A percentile compares a stretch with the other conserved stretches of the same genome.
These are phyloP conservation scores for Geophilus truncorum DNA, from an alignment of 2,888 invertebrate genomes.

Conservation along the genomic window DNA sequence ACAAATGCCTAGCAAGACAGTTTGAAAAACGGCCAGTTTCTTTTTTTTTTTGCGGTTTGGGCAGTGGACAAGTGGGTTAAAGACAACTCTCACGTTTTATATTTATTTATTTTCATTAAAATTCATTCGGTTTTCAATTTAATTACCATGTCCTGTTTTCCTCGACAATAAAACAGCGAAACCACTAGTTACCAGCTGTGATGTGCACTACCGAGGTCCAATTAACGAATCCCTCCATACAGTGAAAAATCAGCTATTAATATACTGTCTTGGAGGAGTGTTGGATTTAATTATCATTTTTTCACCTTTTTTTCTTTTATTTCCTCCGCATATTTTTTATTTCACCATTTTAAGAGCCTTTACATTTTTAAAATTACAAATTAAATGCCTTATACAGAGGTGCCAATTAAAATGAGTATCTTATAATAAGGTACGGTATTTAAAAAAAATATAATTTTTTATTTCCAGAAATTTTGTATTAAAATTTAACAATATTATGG, in stretches of 20 bases:
- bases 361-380: not conserved
- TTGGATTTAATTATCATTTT: conserved; percentile 1
- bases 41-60: not conserved
- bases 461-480: not conserved
- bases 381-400: not conserved
- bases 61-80: not conserved
- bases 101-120: not conserved
- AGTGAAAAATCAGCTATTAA: not conserved
- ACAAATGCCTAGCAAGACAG: conserved; percentile 2
- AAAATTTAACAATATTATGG: not conserved
- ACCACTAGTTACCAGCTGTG: not conserved
- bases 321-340: not conserved
- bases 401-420: not conserved
- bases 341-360: not conserved
- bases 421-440: not conserved
- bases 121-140: too few relatives aligned
- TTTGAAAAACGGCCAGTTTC: conserved; percentile 11
- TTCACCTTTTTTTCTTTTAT: not conserved
- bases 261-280: not conserved
- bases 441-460: not conserved
- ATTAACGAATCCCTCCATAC: not conserved
- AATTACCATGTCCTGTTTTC: too few relatives aligned
- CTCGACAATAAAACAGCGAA: not conserved
- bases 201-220: not conserved
- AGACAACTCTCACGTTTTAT: not conserved